Conservation (phyloP, 2,888 invertebrate genomes). For the Julus scanicus region DNA sequence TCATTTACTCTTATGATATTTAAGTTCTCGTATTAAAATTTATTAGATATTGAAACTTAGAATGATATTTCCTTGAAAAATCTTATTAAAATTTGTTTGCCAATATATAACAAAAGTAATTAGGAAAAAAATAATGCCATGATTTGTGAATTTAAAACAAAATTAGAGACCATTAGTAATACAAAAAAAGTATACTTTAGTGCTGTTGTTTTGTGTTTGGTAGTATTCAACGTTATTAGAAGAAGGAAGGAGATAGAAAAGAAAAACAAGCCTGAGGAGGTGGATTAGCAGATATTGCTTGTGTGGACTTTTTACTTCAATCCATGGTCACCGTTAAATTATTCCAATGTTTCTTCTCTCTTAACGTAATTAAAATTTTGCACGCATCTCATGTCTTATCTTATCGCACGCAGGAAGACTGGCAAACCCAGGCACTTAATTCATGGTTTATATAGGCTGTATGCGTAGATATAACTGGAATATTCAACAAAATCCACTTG, state of each 20-base stretch:
- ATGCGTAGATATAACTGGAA: neutral
- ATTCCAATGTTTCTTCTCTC: neutral
- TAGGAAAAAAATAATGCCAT: neutral
- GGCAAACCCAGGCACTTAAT: constrained; percentile 42
- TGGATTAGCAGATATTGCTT: neutral
- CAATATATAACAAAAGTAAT: neutral
- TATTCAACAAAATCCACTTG: neutral
- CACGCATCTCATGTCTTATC: constrained; percentile 12
- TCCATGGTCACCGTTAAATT: constrained; percentile 32
- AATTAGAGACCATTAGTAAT: neutral
- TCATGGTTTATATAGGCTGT: neutral
- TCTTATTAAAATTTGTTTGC: neutral
- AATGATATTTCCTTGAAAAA: neutral
- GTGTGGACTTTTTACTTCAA: constrained; percentile 2
- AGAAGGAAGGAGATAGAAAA: neutral
- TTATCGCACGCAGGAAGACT: neutral
- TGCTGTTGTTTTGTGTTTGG: neutral
- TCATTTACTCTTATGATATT: neutral
- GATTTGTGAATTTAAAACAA: neutral
- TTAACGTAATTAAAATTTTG: constrained; percentile 34
- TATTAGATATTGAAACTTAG: neutral
- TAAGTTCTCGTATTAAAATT: neutral
- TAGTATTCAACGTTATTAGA: neutral
- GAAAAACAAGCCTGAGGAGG: neutral
- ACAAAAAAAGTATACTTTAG: neutral